phyloP scores from a whole-genome alignment of 64 coral and sea anemone species.

The Montipora foliosa region DNA sequence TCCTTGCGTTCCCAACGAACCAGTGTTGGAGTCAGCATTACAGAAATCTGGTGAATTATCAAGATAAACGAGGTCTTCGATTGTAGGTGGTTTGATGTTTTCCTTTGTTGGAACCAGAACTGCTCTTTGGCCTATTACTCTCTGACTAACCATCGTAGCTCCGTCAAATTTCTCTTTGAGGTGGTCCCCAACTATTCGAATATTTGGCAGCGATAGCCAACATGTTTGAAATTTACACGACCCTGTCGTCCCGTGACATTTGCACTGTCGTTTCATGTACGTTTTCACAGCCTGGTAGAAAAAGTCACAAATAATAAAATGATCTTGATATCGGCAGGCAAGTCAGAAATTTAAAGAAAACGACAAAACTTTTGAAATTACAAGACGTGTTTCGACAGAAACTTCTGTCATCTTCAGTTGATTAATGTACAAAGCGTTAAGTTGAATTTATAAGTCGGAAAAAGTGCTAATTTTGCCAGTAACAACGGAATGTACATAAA shows the following conservation, averaged over 20 bases:
- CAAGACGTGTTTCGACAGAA: too few relatives aligned
- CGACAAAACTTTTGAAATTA: too few relatives aligned
- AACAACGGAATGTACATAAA: too few relatives aligned
- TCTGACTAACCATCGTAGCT: slow-evolving; percentile 71
- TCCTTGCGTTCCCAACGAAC: slow-evolving; percentile 81
- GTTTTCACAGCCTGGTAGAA: slow-evolving; percentile 59
- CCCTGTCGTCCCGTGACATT: slow-evolving; percentile 96
- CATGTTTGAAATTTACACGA: slow-evolving; percentile 94
- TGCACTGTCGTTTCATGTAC: slow-evolving; percentile 77
- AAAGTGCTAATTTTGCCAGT: too few relatives aligned
- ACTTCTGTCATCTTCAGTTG: too few relatives aligned
- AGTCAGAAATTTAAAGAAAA: too few relatives aligned
- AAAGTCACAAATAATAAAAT: not conserved
- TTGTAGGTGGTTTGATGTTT: slow-evolving; percentile 81
- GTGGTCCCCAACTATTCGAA: slow-evolving; percentile 65
- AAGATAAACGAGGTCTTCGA: slow-evolving; percentile 82
- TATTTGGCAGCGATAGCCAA: slow-evolving; percentile 84
- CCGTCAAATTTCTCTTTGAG: slow-evolving; percentile 99
- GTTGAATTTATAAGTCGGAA: too few relatives aligned
- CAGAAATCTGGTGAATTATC: slow-evolving; percentile 86
- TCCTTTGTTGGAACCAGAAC: slow-evolving; percentile 64
- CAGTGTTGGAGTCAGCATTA: slow-evolving; percentile 52
- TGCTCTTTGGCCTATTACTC: slow-evolving; percentile 53
- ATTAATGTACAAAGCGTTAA: too few relatives aligned
- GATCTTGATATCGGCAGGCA: not conserved